These are phyloP conservation scores for Alsophila aescularia DNA, from an alignment of 2,888 invertebrate species.

Conservation along the genomic window DNA sequence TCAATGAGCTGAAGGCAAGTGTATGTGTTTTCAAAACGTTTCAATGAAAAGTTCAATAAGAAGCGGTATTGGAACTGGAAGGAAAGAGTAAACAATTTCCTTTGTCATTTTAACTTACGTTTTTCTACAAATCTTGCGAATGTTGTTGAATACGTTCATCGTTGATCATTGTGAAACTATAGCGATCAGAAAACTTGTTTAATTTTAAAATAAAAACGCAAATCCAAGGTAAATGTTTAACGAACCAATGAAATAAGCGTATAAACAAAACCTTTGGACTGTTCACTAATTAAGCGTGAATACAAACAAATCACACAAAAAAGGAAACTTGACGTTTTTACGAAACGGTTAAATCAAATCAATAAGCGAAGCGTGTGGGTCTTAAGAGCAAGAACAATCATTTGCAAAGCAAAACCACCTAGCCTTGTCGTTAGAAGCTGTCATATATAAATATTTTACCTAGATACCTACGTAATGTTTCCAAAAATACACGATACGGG, in stretches of 20 bases:
- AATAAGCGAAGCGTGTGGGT: constrained; percentile 31
- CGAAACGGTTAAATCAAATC: constrained; percentile 26
- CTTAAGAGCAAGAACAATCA: constrained; percentile 22
- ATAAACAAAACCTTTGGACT: constrained; percentile 29
- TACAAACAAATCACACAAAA: constrained; percentile 30
- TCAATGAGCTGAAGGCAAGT: constrained; percentile 60
- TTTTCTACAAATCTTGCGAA: constrained; percentile 10
- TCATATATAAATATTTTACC: constrained; percentile 23
- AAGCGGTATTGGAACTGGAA: constrained; percentile 17
- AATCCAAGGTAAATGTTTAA: constrained; percentile 9
- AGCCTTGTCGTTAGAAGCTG: constrained; percentile 22
- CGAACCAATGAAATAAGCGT: constrained; percentile 19
- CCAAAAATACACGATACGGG: constrained; percentile 3
- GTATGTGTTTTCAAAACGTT: constrained; percentile 71
- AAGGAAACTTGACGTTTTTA: constrained; percentile 20
- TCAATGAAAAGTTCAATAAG: constrained; percentile 45
- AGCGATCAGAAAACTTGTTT: background rate
- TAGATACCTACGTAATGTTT: constrained; percentile 6
- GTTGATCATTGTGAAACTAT: no score
- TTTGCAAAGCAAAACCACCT: constrained; percentile 27
- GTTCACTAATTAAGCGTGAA: constrained; percentile 34
- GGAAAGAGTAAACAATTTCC: constrained; percentile 24
- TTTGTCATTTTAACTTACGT: constrained; percentile 23
- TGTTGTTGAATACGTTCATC: background rate
- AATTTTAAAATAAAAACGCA: constrained; percentile 8